Base-by-base conservation (phyloP, 2,888 invertebrate genomes). In the Calliscelio sp. region DNA sequence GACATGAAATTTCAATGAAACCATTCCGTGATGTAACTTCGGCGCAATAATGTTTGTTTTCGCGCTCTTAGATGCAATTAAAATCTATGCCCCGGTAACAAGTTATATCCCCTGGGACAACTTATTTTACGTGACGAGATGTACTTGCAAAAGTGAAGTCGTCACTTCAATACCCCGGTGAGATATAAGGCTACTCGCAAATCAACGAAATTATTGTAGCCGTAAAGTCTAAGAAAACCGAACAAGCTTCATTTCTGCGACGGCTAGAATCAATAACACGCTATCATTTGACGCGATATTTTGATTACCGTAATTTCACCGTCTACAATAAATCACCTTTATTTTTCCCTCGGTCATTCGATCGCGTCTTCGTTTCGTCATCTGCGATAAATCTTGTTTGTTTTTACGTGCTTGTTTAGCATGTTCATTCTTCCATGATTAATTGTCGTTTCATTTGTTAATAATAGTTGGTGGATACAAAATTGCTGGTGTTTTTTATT, bases 41-140 rank as follows among this genome's bases (percentile, higher is more conserved):
- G 68, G 59, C 28, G 44, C 65, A 57, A 38, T 28, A 68, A 59
- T 81, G 81, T 74, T 77, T 77, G 82, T 80, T 77, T 77, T 59
- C 25, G 41, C n/a, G 61, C 51, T 53, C 71, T 77, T 78, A 38
- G 59, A 66, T 59, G 51, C 78, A 73, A 78, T 83, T 83, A 83
- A 83, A 73, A 78, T 83, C 78, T 66, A 53, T 73, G 73, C 71
- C 44, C 46, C 20, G 49, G 65, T 82, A 82, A 77, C 71, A 66
- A 82, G 71, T 82, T 82, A 53, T 55, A 57, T 66, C 82, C 65
- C 73, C 25, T 0, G 71, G 22, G 82, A 41, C 35, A 55, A 66
- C 78, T 82, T 82, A 73, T 57, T 77, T 82, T 57, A 32, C 70
- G 70, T 51, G 71, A 77, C 75, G 57, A 65, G 77, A 49, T 16